These are phyloP conservation scores for Saguinus imperator DNA, from an alignment of 2,113 vertebrate genomes.

Conservation along the genomic window DNA sequence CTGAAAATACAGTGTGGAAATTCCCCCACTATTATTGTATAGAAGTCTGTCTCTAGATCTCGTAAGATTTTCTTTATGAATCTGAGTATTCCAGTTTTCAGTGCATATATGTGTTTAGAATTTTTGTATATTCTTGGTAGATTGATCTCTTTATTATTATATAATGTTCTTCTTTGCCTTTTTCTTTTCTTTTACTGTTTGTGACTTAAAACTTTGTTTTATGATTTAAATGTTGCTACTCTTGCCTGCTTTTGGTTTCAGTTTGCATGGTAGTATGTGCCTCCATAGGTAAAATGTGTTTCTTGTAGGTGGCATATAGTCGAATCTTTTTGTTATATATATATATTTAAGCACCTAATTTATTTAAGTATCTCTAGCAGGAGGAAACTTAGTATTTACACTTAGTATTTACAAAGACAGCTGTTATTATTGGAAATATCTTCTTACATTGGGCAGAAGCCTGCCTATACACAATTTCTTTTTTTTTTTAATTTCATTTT, in stretches of 20 bases:
- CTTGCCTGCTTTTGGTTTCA: not conserved
- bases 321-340: not conserved
- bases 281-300: not conserved
- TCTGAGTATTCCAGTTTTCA: not conserved
- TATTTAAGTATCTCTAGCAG: constrained; percentile 5
- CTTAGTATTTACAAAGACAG: not conserved
- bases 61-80: not conserved
- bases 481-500: too few species aligned
- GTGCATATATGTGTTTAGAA: not conserved
- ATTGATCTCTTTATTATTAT: not conserved
- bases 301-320: not conserved
- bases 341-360: not conserved
- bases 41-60: not conserved
- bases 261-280: not conserved
- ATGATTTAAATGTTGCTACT: not conserved
- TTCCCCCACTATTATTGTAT: not conserved
- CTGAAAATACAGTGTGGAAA: not conserved
- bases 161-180: not conserved
- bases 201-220: not conserved
- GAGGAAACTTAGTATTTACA: not conserved
- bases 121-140: not conserved
- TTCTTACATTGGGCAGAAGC: not conserved
- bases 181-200: not conserved
- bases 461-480: not conserved
- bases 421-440: not conserved